Evolutionary conservation across 2,888 invertebrate genomes (phyloP), one percentile per base, ranked within the genome.

Genomic region (Thera britannica): DNA sequence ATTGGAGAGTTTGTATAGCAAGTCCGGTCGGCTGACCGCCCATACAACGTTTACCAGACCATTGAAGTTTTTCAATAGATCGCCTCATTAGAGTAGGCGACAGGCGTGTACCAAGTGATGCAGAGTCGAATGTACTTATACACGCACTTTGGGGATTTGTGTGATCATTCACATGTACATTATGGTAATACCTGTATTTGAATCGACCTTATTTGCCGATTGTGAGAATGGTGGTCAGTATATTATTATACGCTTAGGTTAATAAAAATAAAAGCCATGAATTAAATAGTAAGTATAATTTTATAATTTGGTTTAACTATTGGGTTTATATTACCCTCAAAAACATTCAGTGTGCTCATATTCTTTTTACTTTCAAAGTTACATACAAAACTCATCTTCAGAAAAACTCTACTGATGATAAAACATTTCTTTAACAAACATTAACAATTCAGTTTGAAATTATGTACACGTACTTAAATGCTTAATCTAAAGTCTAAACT

Each of bases 51-150:
- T 78, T 76, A 75, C 74, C 76, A 73, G 72, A 49, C 77, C 74
- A 74, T 70, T 75, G 76, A 74, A 72, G 71, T 75, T 74, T 76
- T 76, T 76, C 75, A 78, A 79, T 78, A 74, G 76, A 70, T 51
- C 69, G 69, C 70, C 71, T 77, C 76, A 76, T 79, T 78, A 78
- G 71, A 69, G 62, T 72, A 61, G 71, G n/a, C n/a, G n/a, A n/a
- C n/a, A n/a, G n/a, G 72, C 71, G 75, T 70, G 72, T 59, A 54
- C 57, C 55, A 57, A 46, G 36, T 66, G 34, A 69, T 69, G 59
- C 57, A 36, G 38, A 65, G 36, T 38, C 36, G 48, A 61, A 65
- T 62, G 38, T n/a, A 23, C 23, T 23, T 23, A 23, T 23, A 51
- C 51, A 58, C 12, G 34, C 52, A 56, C 62, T 63, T 61, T 61